Evolutionary conservation across 2,113 vertebrate species (phyloP).

Genomic region (Jaculus jaculus): DNA sequence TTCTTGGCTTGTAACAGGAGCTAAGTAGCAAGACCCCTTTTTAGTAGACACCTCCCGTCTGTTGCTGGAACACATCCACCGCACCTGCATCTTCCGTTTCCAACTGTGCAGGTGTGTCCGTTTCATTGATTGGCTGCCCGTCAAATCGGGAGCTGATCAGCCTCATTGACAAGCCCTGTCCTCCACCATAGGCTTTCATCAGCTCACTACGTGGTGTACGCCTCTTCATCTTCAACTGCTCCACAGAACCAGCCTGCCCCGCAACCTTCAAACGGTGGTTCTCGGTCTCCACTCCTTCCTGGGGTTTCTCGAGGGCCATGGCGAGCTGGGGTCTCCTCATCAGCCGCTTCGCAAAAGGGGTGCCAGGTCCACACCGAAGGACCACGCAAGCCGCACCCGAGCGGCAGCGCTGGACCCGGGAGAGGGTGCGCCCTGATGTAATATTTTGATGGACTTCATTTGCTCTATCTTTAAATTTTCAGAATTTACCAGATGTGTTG

Average conservation of each 20-base stretch:
- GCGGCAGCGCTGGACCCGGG: too few relatives aligned
- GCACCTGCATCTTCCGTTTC: neutral
- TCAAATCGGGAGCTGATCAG: neutral
- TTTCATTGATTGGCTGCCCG: neutral
- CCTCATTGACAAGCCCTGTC: neutral
- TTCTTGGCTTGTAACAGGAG: too few relatives aligned
- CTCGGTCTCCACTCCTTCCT: neutral
- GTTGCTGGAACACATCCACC: neutral
- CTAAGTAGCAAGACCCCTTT: neutral
- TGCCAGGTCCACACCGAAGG: neutral
- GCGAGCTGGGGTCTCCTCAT: neutral
- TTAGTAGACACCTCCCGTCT: neutral
- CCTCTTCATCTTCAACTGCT: neutral
- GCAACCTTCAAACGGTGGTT: neutral
- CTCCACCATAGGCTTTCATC: neutral
- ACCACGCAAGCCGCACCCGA: neutral
- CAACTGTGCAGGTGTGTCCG: too few relatives aligned
- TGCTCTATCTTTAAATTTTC: neutral
- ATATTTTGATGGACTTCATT: neutral
- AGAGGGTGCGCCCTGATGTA: too few relatives aligned
- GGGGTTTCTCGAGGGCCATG: neutral
- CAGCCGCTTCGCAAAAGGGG: neutral
- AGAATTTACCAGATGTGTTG: neutral
- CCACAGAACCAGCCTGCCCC: neutral
- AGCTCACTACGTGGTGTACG: neutral